Evolutionary conservation across 2,888 invertebrate species (phyloP), one percentile per base, ranked within the genome.

Genomic region (Drosophila pullipes): DNA sequence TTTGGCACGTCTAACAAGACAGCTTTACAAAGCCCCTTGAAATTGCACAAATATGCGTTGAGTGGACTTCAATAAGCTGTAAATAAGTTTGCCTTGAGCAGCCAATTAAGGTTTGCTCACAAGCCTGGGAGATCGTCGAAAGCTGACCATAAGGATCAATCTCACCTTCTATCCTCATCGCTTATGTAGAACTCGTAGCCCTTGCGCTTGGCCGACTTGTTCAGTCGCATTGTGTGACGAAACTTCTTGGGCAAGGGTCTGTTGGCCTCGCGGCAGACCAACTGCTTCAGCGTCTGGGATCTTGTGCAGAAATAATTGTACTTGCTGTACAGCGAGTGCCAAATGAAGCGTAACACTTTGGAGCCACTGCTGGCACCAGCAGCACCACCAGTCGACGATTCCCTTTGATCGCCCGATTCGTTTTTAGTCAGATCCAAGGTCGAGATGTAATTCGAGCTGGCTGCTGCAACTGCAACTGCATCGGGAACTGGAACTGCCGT

Each of bases 121-220:
- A 18, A 13, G 6, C 16, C 30, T n/a, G 30, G 18, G 30, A n/a
- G n/a, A 30, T 11, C 30, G 18, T 55, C 6, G 39, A 28, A 39
- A 44, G 41, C n/a, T 44, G 31, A 39, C 4, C 28, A 11, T 13
- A 25, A 39, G 30, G 16, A 41, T 25, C 47, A 25, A 47, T 25
- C 87, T 88, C 65, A 87, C 92, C 92, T 89, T 80, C 81, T 88
- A 68, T 92, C 92, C 78, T 92, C 92, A 81, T 92, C 92, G 67
- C 88, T 92, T 5, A 92, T 71, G 73, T 91, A 92, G 68, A 72
- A 91, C 52, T 85, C 89, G 74, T 92, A 92, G n/a, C 92, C 92
- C 76, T 92, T 92, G 35, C 87, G 85, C 71, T 92, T 92, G 0
- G 91, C 91, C 47, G 92, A 92, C 72, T 92, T 92, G 66, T 92